Conservation (phyloP, 2,113 vertebrate species). For the Anseranas semipalmata region DNA sequence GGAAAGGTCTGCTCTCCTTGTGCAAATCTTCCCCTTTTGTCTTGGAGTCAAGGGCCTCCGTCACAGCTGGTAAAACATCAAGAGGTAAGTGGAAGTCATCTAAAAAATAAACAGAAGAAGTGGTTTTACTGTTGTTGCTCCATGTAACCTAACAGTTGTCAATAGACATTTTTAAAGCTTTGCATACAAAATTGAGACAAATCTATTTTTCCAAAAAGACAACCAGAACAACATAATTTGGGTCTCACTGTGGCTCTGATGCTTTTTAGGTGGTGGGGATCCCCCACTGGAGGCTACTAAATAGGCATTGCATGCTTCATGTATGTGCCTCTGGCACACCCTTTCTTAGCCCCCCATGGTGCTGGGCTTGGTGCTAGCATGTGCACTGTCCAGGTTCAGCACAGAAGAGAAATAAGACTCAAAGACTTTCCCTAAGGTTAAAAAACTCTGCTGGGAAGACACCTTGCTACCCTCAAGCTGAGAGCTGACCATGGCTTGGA, state of each 20-base stretch:
- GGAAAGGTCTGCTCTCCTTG: slow-evolving; percentile 66
- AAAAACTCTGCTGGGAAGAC: neutral
- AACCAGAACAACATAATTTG: neutral
- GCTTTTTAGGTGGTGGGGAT: neutral
- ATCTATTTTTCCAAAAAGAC: neutral
- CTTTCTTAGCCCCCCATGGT: neutral
- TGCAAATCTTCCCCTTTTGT: slow-evolving; percentile 74
- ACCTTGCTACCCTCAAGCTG: neutral
- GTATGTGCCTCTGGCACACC: neutral
- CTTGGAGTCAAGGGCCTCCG: slow-evolving; percentile 75
- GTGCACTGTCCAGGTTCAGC: neutral
- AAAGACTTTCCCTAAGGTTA: neutral
- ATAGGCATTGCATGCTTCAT: neutral
- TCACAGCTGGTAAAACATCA: slow-evolving; percentile 83
- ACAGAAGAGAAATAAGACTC: neutral
- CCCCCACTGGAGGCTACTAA: neutral
- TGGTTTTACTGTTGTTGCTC: neutral
- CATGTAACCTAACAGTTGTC: neutral
- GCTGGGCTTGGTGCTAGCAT: neutral
- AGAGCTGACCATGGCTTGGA: neutral
- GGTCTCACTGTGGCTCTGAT: neutral
- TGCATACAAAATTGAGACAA: neutral
- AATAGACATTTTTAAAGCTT: neutral
- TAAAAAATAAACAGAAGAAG: slow-evolving; percentile 58
- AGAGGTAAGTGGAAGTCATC: slow-evolving; percentile 85